These are phyloP conservation scores for Drosophila tsacasi DNA, from an alignment of 1,140 invertebrate species.

Conservation along the genomic window DNA sequence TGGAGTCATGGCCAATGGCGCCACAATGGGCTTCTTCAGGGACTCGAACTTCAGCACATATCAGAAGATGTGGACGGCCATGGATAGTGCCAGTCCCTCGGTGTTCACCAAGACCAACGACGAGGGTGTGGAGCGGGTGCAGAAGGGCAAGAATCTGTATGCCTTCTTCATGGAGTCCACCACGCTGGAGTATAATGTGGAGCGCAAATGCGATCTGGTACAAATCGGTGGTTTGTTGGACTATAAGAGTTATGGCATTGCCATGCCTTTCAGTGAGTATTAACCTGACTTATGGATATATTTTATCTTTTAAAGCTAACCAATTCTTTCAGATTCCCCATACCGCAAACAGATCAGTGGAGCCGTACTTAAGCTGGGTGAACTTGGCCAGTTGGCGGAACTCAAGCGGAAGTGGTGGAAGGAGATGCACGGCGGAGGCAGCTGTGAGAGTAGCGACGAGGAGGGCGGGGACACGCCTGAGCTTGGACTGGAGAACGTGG, in stretches of 20 bases:
- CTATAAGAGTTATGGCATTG: slow-evolving; percentile 93
- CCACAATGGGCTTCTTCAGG: slow-evolving; percentile 90
- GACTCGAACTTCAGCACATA: slow-evolving; percentile 83
- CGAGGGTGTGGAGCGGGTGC: slow-evolving; percentile 93
- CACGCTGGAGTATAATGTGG: slow-evolving; percentile 94
- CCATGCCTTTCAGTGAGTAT: slow-evolving; percentile 87
- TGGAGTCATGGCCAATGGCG: slow-evolving; percentile 91
- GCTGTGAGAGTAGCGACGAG: slow-evolving; percentile 55
- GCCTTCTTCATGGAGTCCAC: slow-evolving; percentile 98
- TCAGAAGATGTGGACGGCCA: slow-evolving; percentile 90
- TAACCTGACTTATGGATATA: no score
- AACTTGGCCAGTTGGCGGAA: slow-evolving; percentile 89
- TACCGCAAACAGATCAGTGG: slow-evolving; percentile 90
- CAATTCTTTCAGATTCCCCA: slow-evolving; percentile 87
- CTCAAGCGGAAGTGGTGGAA: slow-evolving; percentile 95
- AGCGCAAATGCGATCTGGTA: slow-evolving; percentile 96
- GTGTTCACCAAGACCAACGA: slow-evolving; percentile 91
- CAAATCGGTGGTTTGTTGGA: slow-evolving; percentile 96
- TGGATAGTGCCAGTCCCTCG: slow-evolving; percentile 89
- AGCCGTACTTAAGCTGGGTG: slow-evolving; percentile 91
- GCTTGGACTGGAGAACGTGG: slow-evolving; percentile 88
- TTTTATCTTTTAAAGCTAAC: neutral
- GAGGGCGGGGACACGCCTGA: slow-evolving; percentile 83
- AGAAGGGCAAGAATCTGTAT: slow-evolving; percentile 92
- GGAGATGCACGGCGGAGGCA: slow-evolving; percentile 86